A percentile compares a stretch with the other conserved stretches of the same genome.
These are phyloP conservation scores for Drosophila mojavensis DNA, from an alignment of 1,140 invertebrate genomes.

Conservation along the genomic window DNA sequence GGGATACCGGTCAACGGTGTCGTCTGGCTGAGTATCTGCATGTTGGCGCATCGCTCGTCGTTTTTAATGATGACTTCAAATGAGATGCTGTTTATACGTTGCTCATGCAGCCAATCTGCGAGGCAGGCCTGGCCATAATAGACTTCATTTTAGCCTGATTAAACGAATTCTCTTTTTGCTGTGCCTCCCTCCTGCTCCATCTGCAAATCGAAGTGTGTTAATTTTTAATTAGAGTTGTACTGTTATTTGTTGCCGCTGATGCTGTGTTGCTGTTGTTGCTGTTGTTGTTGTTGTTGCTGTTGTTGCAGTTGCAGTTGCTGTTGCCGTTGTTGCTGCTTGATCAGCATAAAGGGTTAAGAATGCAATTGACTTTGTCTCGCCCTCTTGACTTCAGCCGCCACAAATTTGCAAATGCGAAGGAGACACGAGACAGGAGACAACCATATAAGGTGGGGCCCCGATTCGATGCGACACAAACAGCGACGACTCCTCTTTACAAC, in stretches of 20 bases:
- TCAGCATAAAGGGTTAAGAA: conserved; percentile 78
- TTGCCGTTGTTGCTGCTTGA: conserved; percentile 42
- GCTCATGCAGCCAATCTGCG: conserved; percentile 67
- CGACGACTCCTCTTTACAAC: conserved; percentile 79
- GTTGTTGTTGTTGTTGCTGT: conserved; percentile 35
- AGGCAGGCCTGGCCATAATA: conserved; percentile 69
- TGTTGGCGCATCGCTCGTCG: conserved; percentile 63
- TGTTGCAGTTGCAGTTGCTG: conserved; percentile 34
- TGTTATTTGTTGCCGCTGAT: conserved; percentile 70
- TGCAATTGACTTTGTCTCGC: conserved; percentile 82
- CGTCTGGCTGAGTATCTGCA: conserved; percentile 46
- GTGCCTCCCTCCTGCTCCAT: background rate
- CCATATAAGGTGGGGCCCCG: conserved; percentile 61
- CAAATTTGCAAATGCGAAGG: conserved; percentile 76
- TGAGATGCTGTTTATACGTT: conserved; percentile 65
- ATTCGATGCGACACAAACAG: conserved; percentile 51
- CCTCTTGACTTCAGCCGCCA: conserved; percentile 73
- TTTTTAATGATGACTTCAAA: conserved; percentile 83
- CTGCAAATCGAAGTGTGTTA: conserved; percentile 59
- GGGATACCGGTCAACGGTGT: conserved; percentile 9
- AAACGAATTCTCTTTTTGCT: conserved; percentile 60
- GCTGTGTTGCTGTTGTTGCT: conserved; percentile 39
- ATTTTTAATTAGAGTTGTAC: conserved; percentile 83
- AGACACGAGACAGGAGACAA: conserved; percentile 67
- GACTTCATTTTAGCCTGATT: conserved; percentile 80